These are phyloP conservation scores for Oxyruncus cristatus DNA, from an alignment of 2,113 vertebrate genomes.

Conservation along the genomic window DNA sequence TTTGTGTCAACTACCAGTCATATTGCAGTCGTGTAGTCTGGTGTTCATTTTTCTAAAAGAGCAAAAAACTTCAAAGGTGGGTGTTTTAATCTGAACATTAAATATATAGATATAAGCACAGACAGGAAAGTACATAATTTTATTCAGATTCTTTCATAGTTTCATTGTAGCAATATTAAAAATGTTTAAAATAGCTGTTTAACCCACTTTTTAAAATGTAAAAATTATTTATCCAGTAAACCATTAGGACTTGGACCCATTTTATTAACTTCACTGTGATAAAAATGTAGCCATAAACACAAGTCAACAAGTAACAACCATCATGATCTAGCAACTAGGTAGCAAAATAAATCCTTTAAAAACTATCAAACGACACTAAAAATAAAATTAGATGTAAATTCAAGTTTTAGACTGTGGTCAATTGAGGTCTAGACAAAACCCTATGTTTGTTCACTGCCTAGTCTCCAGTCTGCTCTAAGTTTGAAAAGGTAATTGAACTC, in stretches of 20 bases:
- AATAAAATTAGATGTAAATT: slow-evolving; percentile 84
- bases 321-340: slow-evolving; percentile 18
- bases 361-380: slow-evolving; percentile 69
- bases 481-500: slow-evolving; percentile 90
- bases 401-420: slow-evolving; percentile 86
- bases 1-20: neutral
- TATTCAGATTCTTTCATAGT: neutral
- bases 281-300: neutral
- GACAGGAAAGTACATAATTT: neutral
- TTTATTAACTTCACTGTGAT: neutral
- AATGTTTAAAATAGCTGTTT: neutral
- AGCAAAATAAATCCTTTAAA: slow-evolving; percentile 72
- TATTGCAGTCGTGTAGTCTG: neutral
- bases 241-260: neutral
- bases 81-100: neutral
- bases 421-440: slow-evolving; percentile 87
- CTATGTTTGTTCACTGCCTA: slow-evolving; percentile 80
- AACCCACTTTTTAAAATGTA: neutral
- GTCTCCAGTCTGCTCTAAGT: slow-evolving; percentile 84
- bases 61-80: rapidly evolving
- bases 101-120: neutral
- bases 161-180: neutral
- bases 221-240: neutral
- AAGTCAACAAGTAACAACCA: neutral
- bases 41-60: neutral